phyloP scores from a whole-genome alignment of 1,140 invertebrate genomes.

The Amphibalanus amphitrite region DNA sequence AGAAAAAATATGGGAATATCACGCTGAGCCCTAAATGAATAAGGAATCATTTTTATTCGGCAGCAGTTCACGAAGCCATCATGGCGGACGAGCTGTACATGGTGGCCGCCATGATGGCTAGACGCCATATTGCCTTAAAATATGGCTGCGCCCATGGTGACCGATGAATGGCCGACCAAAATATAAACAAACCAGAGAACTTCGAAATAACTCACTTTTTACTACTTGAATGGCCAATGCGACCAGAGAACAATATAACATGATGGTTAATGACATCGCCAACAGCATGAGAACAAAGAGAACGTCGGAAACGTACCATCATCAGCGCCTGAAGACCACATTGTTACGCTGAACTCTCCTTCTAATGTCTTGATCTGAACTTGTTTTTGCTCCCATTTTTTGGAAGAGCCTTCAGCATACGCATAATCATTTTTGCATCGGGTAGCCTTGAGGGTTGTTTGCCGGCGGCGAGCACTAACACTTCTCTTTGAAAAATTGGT shows the following conservation, averaged over 20 bases:
- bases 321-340: conserved; percentile 86
- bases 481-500: not conserved
- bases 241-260: no score
- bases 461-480: not conserved
- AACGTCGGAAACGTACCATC: conserved; percentile 45
- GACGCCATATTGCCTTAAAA: conserved; percentile 43
- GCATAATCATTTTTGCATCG: conserved; percentile 2
- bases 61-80: no score
- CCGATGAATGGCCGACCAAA: conserved; percentile 32
- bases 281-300: not conserved
- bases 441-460: not conserved
- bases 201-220: no score
- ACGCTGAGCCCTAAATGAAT: no score
- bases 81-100: not conserved
- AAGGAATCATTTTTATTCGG: no score
- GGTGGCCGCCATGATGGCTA: conserved; percentile 21
- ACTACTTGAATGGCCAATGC: no score
- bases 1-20: no score
- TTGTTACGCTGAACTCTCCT: conserved; percentile 94
- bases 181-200: conserved; percentile 30
- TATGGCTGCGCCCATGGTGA: conserved; percentile 44
- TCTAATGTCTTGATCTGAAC: conserved; percentile 96
- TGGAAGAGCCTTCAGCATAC: not conserved
- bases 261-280: no score
- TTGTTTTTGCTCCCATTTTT: conserved; percentile 92